Evolutionary conservation across 2,113 vertebrate species (phyloP).

Genomic region (Hippocampus abdominalis): DNA sequence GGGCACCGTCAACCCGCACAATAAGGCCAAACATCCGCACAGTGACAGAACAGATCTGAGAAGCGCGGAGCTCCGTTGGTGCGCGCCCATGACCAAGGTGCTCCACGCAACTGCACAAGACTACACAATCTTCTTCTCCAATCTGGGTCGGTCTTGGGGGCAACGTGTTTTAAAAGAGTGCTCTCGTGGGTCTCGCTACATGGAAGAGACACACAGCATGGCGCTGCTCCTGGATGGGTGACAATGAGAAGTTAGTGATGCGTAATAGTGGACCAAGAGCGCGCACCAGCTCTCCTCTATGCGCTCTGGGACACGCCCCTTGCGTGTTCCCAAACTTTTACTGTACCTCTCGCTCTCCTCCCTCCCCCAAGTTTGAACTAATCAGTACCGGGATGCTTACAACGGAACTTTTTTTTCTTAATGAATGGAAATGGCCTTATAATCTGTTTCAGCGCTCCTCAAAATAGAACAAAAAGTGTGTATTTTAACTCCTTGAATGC

Average conservation of each 20-base stretch:
- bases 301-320: slow-evolving; percentile 50
- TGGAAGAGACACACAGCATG: slow-evolving; percentile 26
- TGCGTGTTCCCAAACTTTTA: slow-evolving; percentile 5
- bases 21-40: slow-evolving; percentile 50
- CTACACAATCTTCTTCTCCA: neutral
- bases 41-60: slow-evolving; percentile 35
- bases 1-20: slow-evolving; percentile 42
- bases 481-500: too few relatives aligned
- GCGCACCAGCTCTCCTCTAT: slow-evolving; percentile 34
- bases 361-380: too few relatives aligned
- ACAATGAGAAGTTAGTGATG: slow-evolving; percentile 30
- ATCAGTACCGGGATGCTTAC: too few relatives aligned
- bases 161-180: neutral
- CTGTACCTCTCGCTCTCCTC: neutral
- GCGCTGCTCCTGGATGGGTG: neutral
- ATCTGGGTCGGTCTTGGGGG: neutral
- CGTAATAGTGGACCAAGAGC: slow-evolving; percentile 42
- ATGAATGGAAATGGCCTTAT: too few relatives aligned
- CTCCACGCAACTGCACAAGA: slow-evolving; percentile 6
- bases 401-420: too few relatives aligned
- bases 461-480: too few relatives aligned
- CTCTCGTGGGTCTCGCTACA: neutral
- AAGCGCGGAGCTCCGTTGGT: slow-evolving; percentile 42
- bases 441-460: too few relatives aligned
- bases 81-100: slow-evolving; percentile 53